Percentiles rank a stretch among this genome's conserved stretches.
phyloP scores from a whole-genome alignment of 2,888 invertebrate genomes.

The Pardosa pseudoannulata region DNA sequence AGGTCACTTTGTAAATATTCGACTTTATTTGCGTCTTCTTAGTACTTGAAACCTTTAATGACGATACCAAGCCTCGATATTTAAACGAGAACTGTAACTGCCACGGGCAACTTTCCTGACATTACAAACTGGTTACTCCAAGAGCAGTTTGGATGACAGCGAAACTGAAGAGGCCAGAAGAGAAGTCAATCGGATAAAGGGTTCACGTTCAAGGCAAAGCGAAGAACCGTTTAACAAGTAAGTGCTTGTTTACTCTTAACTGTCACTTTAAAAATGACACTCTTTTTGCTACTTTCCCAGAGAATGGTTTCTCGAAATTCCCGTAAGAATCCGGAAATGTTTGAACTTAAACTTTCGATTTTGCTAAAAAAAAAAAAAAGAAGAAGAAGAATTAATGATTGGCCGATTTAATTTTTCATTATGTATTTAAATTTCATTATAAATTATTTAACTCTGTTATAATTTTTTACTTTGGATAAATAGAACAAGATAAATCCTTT shows the following conservation, averaged over 20 bases:
- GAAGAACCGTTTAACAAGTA: conserved; percentile 20
- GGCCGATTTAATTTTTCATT: too few relatives aligned
- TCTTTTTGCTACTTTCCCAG: too few relatives aligned
- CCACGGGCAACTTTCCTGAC: conserved; percentile 16
- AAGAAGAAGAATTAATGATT: too few relatives aligned
- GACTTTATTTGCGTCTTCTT: conserved; percentile 43
- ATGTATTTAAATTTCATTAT: too few relatives aligned
- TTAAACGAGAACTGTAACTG: conserved; percentile 30
- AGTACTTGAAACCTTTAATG: conserved; percentile 26
- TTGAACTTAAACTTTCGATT: too few relatives aligned
- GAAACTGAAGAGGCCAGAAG: conserved; percentile 3
- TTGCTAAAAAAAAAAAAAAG: too few relatives aligned
- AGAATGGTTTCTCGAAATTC: too few relatives aligned
- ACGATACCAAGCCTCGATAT: conserved; percentile 25
- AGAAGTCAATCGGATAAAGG: background rate
- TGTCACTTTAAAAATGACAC: too few relatives aligned
- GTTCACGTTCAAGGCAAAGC: conserved; percentile 20
- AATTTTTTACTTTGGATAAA: too few relatives aligned
- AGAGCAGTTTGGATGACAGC: background rate
- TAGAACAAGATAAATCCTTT: too few relatives aligned
- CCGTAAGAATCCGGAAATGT: too few relatives aligned
- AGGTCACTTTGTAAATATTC: conserved; percentile 50
- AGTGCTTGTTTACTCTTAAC: conserved; percentile 13
- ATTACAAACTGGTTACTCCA: conserved; percentile 44
- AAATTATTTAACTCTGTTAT: too few relatives aligned